Percentiles rank a stretch among this genome's conserved stretches.
These are phyloP conservation scores for Cassiopea xamachana DNA, from an alignment of 30 jellyfish, hydroid and myxozoan species.

Conservation along the genomic window DNA sequence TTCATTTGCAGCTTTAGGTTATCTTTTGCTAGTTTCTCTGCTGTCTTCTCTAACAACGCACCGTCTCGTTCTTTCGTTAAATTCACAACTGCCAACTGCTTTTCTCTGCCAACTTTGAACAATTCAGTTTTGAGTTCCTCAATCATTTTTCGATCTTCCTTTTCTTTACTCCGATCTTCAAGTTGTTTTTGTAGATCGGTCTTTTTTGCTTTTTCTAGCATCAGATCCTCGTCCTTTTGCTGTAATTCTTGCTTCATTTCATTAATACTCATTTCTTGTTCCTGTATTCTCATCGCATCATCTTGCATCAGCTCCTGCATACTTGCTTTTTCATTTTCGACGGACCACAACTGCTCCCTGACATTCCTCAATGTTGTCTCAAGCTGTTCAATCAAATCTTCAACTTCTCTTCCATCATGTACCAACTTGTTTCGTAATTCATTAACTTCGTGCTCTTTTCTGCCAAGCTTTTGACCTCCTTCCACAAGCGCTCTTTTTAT, in stretches of 20 bases:
- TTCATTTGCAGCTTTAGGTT: slow-evolving; percentile 47
- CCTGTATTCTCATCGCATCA: slow-evolving; percentile 13
- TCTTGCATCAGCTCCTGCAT: slow-evolving; percentile 30
- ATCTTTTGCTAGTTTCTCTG: slow-evolving; percentile 60
- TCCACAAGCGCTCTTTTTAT: slow-evolving; percentile 3
- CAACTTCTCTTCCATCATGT: slow-evolving; percentile 52
- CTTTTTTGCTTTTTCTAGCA: slow-evolving; percentile 43
- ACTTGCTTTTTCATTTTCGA: slow-evolving; percentile 46
- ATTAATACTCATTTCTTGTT: slow-evolving; percentile 7
- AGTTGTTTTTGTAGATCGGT: slow-evolving; percentile 19
- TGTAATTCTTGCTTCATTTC: slow-evolving; percentile 15
- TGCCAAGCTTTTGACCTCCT: slow-evolving; percentile 21
- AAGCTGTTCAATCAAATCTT: slow-evolving; percentile 38
- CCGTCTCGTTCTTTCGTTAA: slow-evolving; percentile 54
- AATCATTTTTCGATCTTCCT: slow-evolving; percentile 15
- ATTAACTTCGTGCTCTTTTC: slow-evolving; percentile 17
- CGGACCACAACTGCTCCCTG: slow-evolving; percentile 20
- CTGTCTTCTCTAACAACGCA: slow-evolving; percentile 41
- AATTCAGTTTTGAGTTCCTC: slow-evolving; percentile 38
- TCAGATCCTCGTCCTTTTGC: slow-evolving; percentile 16
- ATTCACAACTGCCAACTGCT: slow-evolving; percentile 21
- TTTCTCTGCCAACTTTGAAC: slow-evolving; percentile 44
- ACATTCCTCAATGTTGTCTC: slow-evolving; percentile 55
- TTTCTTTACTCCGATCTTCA: neutral
- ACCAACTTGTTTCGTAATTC: slow-evolving; percentile 18